A percentile compares a stretch with the other conserved stretches of the same genome.
These are phyloP conservation scores for Gallinago paraguaiae DNA, from an alignment of 2,113 vertebrate genomes.

Conservation along the genomic window DNA sequence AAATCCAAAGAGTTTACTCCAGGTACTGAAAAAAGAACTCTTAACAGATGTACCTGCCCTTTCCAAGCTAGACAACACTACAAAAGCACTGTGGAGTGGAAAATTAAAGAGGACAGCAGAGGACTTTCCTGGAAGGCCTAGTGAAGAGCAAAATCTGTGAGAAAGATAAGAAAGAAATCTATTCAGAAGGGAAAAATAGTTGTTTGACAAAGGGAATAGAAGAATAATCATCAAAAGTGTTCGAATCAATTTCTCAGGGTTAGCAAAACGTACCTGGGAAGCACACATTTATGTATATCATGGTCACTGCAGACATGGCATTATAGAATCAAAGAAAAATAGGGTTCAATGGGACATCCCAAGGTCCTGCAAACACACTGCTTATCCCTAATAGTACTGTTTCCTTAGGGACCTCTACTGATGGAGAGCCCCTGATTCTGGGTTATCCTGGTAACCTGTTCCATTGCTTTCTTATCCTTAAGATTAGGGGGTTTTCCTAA, in stretches of 20 bases:
- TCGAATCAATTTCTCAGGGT: background rate
- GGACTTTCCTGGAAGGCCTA: background rate
- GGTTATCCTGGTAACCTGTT: background rate
- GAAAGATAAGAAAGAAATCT: background rate
- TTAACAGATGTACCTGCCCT: background rate
- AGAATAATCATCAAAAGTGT: background rate
- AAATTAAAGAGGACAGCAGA: background rate
- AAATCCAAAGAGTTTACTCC: background rate
- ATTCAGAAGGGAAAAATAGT: background rate
- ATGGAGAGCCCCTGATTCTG: background rate
- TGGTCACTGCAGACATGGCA: background rate
- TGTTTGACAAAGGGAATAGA: background rate
- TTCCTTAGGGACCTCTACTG: background rate
- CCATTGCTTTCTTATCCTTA: background rate
- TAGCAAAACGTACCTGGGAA: background rate
- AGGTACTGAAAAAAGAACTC: background rate
- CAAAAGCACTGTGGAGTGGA: background rate
- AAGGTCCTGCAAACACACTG: background rate
- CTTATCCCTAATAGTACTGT: background rate
- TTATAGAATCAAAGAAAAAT: background rate
- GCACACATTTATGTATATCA: background rate
- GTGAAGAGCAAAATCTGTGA: background rate
- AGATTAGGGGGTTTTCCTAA: background rate
- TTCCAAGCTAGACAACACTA: background rate
- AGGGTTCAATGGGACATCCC: background rate